Evolutionary conservation across 2,797 vertebrate species (phyloP).

Genomic region (Rhinatrema bivittatum): DNA sequence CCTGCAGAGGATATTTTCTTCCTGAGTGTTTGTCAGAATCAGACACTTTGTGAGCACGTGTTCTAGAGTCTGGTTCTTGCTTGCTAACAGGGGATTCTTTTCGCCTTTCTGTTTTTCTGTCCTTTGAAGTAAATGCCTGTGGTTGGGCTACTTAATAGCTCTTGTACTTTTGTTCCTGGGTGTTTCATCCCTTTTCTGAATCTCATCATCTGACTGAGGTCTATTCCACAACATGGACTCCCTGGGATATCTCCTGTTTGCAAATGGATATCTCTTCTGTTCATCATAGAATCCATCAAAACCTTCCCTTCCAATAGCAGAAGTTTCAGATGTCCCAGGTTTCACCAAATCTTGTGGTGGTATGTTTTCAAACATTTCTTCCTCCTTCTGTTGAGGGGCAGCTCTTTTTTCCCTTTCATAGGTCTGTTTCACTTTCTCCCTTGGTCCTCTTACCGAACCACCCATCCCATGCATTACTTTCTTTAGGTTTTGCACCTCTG

Average conservation of each 20-base stretch:
- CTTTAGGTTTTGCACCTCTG: constrained; percentile 66
- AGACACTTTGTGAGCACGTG: constrained; percentile 28
- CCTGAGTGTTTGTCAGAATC: constrained; percentile 47
- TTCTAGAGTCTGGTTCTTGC: constrained; percentile 32
- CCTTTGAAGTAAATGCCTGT: constrained; percentile 38
- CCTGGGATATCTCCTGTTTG: constrained; percentile 57
- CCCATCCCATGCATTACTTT: constrained; percentile 58
- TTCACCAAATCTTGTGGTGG: constrained; percentile 42
- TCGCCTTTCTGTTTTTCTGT: constrained; percentile 46
- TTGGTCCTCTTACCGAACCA: constrained; percentile 56
- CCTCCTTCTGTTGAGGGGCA: constrained; percentile 45
- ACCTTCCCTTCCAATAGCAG: constrained; percentile 44
- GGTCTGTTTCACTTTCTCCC: constrained; percentile 52
- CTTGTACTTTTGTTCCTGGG: constrained; percentile 38
- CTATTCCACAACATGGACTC: constrained; percentile 51
- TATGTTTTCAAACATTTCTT: constrained; percentile 37
- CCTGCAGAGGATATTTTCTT: constrained; percentile 50
- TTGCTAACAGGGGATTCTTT: constrained; percentile 37
- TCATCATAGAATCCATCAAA: constrained; percentile 40
- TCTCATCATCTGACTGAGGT: constrained; percentile 38
- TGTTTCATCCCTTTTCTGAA: constrained; percentile 43
- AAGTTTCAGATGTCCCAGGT: constrained; percentile 47
- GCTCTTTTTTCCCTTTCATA: constrained; percentile 50
- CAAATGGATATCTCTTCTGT: constrained; percentile 40
- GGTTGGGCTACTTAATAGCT: constrained; percentile 38